A percentile compares a stretch with the other conserved stretches of the same genome.
Conservation (phyloP, 2,113 vertebrate genomes). For the Arothron firmamentum region DNA sequence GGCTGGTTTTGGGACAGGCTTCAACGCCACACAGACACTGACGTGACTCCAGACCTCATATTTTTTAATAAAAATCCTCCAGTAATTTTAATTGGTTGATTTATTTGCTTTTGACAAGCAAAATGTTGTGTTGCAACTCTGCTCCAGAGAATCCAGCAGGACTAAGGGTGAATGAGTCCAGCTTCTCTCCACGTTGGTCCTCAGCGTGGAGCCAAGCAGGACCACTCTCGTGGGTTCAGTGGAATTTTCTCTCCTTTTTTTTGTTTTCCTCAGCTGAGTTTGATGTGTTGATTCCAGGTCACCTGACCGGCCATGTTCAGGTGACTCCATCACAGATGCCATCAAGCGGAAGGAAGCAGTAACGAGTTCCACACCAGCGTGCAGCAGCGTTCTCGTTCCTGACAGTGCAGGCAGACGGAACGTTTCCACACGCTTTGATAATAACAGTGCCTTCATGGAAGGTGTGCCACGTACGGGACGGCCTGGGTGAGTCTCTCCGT, state of each 20-base stretch:
- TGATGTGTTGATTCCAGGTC: constrained; percentile 67
- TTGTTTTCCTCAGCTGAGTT: constrained; percentile 51
- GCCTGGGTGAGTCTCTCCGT: background rate
- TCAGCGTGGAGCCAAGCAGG: constrained; percentile 17
- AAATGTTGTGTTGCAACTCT: too few relatives aligned
- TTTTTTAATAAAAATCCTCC: too few relatives aligned
- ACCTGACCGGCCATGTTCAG: constrained; percentile 66
- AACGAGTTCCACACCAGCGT: constrained; percentile 36
- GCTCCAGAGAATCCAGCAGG: constrained; percentile 9
- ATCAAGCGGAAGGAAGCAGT: constrained; percentile 36
- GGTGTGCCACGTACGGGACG: too few relatives aligned
- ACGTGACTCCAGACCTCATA: too few relatives aligned
- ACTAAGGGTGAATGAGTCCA: constrained; percentile 40
- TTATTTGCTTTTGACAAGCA: background rate
- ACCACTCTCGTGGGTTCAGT: constrained; percentile 51
- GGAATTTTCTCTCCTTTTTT: constrained; percentile 54
- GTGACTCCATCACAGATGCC: constrained; percentile 67
- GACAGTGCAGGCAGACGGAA: too few relatives aligned
- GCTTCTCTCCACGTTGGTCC: constrained; percentile 24
- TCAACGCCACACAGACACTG: constrained; percentile 12
- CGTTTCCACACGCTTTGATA: too few relatives aligned
- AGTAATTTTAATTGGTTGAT: too few relatives aligned
- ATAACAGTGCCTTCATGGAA: too few relatives aligned
- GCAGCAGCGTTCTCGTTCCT: too few relatives aligned
- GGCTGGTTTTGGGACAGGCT: constrained; percentile 39